Evolutionary conservation across 1,140 invertebrate genomes (phyloP).

Genomic region (Stratiolaelaps scimitus): DNA sequence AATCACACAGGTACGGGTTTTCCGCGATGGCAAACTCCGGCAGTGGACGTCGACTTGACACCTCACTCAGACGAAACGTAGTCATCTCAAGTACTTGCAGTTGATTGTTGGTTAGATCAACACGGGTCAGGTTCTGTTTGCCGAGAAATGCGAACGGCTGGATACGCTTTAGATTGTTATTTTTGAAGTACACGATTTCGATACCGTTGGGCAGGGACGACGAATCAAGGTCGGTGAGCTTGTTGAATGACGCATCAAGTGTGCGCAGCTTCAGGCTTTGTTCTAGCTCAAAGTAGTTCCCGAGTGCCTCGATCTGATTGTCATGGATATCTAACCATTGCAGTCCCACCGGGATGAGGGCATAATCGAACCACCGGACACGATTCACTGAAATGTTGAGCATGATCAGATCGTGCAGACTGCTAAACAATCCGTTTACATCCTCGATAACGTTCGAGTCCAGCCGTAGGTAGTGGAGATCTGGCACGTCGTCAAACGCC

Average conservation of each 20-base stretch:
- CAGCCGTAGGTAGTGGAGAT: conserved; percentile 67
- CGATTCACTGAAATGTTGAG: conserved; percentile 81
- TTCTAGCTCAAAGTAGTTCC: conserved; percentile 66
- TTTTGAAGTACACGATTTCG: conserved; percentile 63
- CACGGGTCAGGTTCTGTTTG: conserved; percentile 64
- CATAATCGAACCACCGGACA: conserved; percentile 77
- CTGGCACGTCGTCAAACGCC: conserved; percentile 61
- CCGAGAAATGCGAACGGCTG: conserved; percentile 67
- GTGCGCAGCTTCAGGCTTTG: conserved; percentile 57
- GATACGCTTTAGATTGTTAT: conserved; percentile 63
- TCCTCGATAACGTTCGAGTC: conserved; percentile 71
- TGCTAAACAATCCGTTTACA: conserved; percentile 67
- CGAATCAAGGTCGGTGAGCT: conserved; percentile 57
- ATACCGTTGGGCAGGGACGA: conserved; percentile 59
- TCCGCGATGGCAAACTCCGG: conserved; percentile 75
- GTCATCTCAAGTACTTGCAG: conserved; percentile 66
- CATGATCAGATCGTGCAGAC: conserved; percentile 67
- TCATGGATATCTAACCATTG: conserved; percentile 80
- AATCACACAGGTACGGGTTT: conserved; percentile 76
- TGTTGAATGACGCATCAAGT: conserved; percentile 68
- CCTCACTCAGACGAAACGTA: conserved; percentile 57
- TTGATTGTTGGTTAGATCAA: conserved; percentile 72
- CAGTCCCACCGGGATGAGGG: conserved; percentile 60
- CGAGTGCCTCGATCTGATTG: conserved; percentile 67
- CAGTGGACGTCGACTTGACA: conserved; percentile 48